Base-by-base conservation (phyloP, 2,888 invertebrate genomes). In the Metalampra italica region DNA sequence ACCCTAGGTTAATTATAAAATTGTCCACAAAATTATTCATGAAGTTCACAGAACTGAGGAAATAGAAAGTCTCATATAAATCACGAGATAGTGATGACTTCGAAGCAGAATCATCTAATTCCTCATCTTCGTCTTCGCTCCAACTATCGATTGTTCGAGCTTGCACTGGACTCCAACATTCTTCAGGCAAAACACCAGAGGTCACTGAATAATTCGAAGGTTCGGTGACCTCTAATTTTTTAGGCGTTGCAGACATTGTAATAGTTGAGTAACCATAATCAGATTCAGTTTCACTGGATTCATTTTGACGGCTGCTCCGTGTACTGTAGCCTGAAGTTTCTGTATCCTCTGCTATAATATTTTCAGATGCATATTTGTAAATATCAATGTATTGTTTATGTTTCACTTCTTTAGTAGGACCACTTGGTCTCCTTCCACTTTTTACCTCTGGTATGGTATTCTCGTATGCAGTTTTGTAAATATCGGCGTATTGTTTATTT, bases 11-110 rank as follows among this genome's bases (percentile, higher is more conserved):
- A 38, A 91, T 80, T 43, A 91, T 90, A 61, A 95, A 93, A 32
- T 93, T 72, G 54, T 91, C 90, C 2, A 91, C 91, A 66, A 95
- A 95, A 63, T 94, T 91, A 36, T 88, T 84, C 92, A 94, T 93
- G 64, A 95, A 95, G 43, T 84, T 88, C 36, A 84, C 73, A 0
- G 95, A 95, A 64, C 92, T 93, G 0, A 95, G 78, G 63, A 91
- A 93, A 40, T 90, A 80, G 56, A 78, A 68, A 38, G 75, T 85
- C 61, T 90, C 89, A 56, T 76, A 90, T 51, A 87, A 71, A 55
- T 78, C 80, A 48, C 75, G 69, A n/a, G 69, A 67, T 38, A 75
- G 54, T 4, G 83, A 78, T 47, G 64, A 57, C 49, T 78, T 81
- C 14, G 84, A 77, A 7, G 62, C 66, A 32, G 62, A 60, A 51